These are phyloP conservation scores for Stichopus chloronotus DNA, from an alignment of 35 echinoderm and acorn worm genomes.

Conservation along the genomic window DNA sequence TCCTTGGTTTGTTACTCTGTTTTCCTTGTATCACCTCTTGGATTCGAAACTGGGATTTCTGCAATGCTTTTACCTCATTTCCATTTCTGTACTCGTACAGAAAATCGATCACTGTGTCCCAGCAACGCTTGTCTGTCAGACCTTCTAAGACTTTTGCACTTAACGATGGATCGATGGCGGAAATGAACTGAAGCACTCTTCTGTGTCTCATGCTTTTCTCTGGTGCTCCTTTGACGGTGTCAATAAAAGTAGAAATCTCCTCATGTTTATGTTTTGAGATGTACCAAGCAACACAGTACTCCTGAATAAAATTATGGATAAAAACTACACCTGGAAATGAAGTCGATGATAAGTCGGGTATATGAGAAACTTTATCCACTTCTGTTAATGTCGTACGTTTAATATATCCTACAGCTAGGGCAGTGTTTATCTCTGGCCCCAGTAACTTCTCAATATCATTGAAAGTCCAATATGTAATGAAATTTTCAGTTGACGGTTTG, in stretches of 20 bases:
- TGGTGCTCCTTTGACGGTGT: no score
- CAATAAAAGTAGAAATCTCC: no score
- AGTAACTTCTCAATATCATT: no score
- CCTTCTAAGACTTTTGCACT: not conserved
- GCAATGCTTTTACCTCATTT: not conserved
- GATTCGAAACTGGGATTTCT: no score
- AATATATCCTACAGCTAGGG: not conserved
- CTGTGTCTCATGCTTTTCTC: not conserved
- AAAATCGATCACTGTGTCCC: not conserved
- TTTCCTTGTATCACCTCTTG: not conserved
- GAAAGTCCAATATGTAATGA: no score
- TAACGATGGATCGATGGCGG: not conserved
- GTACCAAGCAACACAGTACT: not conserved
- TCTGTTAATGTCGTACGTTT: not conserved
- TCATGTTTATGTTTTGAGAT: no score
- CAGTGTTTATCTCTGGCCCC: not conserved
- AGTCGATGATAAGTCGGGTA: no score
- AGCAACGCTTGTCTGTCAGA: not conserved
- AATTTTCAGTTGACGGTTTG: no score
- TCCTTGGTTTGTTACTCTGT: not conserved
- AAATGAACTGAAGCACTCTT: not conserved
- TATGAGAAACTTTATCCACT: no score
- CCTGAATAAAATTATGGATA: not conserved
- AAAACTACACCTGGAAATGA: no score
- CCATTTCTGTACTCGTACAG: not conserved